Conservation (phyloP, 2,888 invertebrate species). For the Eledone cirrhosa region DNA sequence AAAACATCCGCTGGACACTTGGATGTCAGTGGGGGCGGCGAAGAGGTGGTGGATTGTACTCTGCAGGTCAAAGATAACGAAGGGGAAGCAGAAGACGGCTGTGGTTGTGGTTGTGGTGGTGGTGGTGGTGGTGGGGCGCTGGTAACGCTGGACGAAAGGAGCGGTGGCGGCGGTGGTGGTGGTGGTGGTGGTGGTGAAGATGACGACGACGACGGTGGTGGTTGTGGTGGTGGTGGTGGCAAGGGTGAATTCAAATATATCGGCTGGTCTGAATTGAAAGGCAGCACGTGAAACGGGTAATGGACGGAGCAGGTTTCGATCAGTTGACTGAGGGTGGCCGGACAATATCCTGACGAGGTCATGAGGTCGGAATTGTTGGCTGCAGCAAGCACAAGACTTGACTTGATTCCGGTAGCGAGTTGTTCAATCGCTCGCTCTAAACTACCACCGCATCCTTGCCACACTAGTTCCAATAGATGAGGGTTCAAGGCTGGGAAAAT, state of each 20-base stretch:
- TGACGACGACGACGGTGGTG: conserved; percentile 20
- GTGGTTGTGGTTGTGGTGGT: not conserved
- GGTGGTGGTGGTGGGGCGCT: not conserved
- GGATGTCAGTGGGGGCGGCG: not conserved
- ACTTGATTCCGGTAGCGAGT: conserved; percentile 40
- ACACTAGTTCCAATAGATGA: conserved; percentile 53
- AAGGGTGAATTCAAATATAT: not conserved
- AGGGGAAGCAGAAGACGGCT: not conserved
- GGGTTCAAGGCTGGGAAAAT: conserved; percentile 55
- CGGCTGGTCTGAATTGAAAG: conserved; percentile 26
- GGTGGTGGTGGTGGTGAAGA: conserved; percentile 17
- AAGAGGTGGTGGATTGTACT: not conserved
- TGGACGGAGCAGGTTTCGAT: conserved; percentile 19
- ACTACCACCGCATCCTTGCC: conserved; percentile 56
- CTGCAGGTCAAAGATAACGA: not conserved
- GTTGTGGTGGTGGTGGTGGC: not conserved
- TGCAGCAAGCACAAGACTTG: conserved; percentile 24
- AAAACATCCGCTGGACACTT: not conserved
- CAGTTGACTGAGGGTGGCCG: conserved; percentile 28
- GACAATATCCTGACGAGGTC: conserved; percentile 25
- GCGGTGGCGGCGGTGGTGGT: no score
- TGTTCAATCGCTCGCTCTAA: conserved; percentile 53
- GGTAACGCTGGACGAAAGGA: not conserved
- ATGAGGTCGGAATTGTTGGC: not conserved
- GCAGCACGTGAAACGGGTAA: conserved; percentile 29